Percentiles rank a stretch among this genome's conserved stretches.
phyloP scores from a whole-genome alignment of 2,113 vertebrate species.

The Haemorhous mexicanus region DNA sequence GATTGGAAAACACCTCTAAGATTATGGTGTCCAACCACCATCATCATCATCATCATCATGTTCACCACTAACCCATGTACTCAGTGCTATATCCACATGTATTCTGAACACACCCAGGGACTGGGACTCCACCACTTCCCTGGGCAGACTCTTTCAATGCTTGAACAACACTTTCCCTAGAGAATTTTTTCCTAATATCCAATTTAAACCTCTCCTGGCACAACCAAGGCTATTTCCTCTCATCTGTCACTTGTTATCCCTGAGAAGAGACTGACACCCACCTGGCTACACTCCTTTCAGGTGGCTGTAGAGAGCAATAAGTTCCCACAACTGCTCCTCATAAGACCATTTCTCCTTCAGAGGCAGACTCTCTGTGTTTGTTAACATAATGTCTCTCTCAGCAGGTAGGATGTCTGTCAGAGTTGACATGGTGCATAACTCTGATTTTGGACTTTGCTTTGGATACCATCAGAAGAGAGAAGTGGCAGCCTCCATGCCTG shows the following conservation, averaged over 20 bases:
- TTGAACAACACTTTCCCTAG: neutral
- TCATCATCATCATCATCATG: neutral
- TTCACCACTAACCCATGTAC: neutral
- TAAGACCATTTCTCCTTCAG: neutral
- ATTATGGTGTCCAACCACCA: neutral
- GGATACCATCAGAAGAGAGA: neutral
- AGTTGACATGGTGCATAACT: neutral
- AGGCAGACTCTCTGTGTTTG: neutral
- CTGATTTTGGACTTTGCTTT: neutral
- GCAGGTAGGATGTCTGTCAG: neutral
- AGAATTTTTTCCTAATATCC: neutral
- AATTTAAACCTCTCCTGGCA: neutral
- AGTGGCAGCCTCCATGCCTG: neutral
- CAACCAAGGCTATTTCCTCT: neutral
- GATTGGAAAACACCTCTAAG: neutral
- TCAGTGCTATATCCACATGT: neutral
- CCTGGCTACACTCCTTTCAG: neutral
- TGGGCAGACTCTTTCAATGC: neutral
- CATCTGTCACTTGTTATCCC: neutral
- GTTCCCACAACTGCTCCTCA: neutral
- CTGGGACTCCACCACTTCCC: neutral
- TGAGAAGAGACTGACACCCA: neutral
- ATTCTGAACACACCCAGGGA: neutral
- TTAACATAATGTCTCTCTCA: neutral
- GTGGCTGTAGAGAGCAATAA: neutral